Conservation (phyloP, 2,888 invertebrate species). For the Synergus gifuensis region DNA sequence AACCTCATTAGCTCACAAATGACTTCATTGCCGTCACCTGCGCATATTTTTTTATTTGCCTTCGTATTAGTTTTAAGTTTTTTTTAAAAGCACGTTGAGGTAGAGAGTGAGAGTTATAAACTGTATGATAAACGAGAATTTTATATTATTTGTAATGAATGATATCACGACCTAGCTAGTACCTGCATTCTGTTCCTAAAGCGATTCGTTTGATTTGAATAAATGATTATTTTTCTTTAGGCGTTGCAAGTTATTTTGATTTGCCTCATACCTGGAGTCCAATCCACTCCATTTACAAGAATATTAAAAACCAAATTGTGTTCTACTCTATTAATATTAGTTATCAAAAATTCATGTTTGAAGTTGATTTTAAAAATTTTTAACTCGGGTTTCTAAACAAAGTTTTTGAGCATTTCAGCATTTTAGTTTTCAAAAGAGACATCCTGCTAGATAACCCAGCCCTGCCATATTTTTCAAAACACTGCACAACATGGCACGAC, state of each 20-base stretch:
- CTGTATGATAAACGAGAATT: conserved; percentile 46
- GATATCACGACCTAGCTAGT: conserved; percentile 58
- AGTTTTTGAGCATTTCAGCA: neutral
- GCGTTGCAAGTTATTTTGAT: conserved; percentile 41
- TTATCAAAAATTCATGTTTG: neutral
- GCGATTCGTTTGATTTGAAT: conserved; percentile 62
- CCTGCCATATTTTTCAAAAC: neutral
- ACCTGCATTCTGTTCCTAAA: conserved; percentile 67
- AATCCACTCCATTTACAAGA: neutral
- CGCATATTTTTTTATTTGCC: conserved; percentile 32
- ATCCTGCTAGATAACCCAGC: neutral
- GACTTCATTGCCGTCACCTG: conserved; percentile 8
- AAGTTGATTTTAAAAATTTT: neutral
- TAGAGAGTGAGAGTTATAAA: conserved; percentile 1
- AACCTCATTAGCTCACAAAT: conserved; percentile 20
- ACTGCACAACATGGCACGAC: neutral
- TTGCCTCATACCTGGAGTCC: conserved; percentile 40
- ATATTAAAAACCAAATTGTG: neutral
- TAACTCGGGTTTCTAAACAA: neutral
- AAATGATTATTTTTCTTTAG: conserved; percentile 68
- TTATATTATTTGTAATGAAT: conserved; percentile 47
- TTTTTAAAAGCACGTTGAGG: neutral
- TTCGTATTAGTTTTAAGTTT: conserved; percentile 27
- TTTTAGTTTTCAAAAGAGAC: neutral
- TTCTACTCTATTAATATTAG: neutral